Evolutionary conservation across 2,888 invertebrate genomes (phyloP), one percentile per base, ranked within the genome.

Genomic region (Callimorpha dominula): DNA sequence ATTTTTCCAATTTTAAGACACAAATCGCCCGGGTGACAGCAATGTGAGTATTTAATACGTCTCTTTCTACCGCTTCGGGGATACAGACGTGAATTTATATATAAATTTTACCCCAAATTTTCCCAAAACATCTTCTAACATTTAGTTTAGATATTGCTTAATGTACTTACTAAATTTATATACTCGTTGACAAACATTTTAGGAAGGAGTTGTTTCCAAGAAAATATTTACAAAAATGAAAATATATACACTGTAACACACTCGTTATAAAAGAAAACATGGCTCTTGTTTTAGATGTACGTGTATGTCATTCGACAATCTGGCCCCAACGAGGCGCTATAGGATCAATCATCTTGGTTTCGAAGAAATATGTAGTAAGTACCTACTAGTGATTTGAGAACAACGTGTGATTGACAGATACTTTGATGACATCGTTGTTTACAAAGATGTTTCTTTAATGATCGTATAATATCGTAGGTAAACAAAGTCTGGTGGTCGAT

Each of bases 371-470:
- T 17, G 14, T 31, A 60, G 31, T 60, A 20, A 8, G 43, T 46
- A 8, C 20, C 20, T 62, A 54, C 57, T n/a, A 70, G 67, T 70
- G 67, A 78, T 40, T 52, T 60, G 67, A 65, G 60, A 65, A 66
- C 60, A 69, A 72, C 70, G 43, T 50, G 31, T n/a, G 64, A 50
- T 54, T 78, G 72, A 74, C 62, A 71, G 65, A 72, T 43, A 31
- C 20, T 66, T 46, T 68, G 66, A 66, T 69, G 71, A 74, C 69
- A 63, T 65, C 40, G 65, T 14, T 54, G 52, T 65, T 68, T 60
- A 49, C 15, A 64, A 43, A 52, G 54, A 64, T 64, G 69, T 69
- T 63, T 40, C 40, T n/a, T 50, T 17, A 40, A n/a, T 12, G 20
- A 31, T 62, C 62, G 9, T 20, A 5, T 46, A 8, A 40, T 62